Conservation (phyloP, 1,140 invertebrate species). For the Lepidurus apus region DNA sequence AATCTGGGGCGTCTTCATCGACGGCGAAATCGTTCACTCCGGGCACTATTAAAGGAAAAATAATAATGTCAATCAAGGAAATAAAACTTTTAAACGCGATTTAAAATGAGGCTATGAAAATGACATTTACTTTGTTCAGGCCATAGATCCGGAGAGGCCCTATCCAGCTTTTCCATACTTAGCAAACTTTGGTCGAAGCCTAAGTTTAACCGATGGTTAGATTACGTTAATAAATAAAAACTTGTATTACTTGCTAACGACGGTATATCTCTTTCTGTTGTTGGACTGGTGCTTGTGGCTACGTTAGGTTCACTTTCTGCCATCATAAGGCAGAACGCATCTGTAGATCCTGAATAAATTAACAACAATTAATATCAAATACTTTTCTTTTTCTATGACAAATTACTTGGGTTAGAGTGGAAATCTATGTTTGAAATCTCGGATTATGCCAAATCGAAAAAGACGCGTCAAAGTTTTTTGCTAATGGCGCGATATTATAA, state of each 20-base stretch:
- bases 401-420: not conserved
- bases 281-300: not conserved
- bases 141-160: slow-evolving; percentile 87
- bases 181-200: slow-evolving; percentile 37
- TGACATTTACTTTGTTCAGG: slow-evolving; percentile 79
- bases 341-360: not conserved
- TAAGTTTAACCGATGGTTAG: not conserved
- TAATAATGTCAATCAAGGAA: slow-evolving; percentile 36
- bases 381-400: no score
- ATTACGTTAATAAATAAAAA: not conserved
- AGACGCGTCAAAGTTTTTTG: not conserved
- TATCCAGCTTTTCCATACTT: slow-evolving; percentile 80
- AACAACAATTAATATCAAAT: not conserved
- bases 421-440: not conserved
- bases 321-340: slow-evolving; percentile 14
- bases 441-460: not conserved
- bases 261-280: slow-evolving; percentile 1
- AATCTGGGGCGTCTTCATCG: slow-evolving; percentile 44
- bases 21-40: slow-evolving; percentile 38
- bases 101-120: slow-evolving; percentile 13
- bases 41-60: slow-evolving; percentile 38
- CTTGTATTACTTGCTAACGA: not conserved
- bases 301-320: slow-evolving; percentile 7
- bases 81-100: slow-evolving; percentile 8
- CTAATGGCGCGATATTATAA: not conserved